These are phyloP conservation scores for Sinocyclocheilus maitianheensis DNA, from an alignment of 2,113 vertebrate genomes.

Conservation along the genomic window DNA sequence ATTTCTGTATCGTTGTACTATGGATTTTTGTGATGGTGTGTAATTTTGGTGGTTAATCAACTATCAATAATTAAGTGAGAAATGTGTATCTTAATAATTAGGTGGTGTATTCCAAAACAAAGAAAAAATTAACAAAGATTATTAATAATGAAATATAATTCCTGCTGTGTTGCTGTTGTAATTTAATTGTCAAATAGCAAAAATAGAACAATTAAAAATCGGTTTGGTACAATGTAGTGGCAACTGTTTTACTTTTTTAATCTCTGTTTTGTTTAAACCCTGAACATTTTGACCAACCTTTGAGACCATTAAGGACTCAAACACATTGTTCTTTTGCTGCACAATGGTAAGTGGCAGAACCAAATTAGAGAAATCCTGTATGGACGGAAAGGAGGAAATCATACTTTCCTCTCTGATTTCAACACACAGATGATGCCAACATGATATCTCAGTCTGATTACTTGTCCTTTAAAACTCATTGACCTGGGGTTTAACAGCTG, in stretches of 20 bases:
- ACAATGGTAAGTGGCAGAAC: neutral
- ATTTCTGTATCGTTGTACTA: too few relatives aligned
- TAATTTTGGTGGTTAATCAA: too few relatives aligned
- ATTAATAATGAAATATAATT: neutral
- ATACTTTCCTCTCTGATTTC: neutral
- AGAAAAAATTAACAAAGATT: neutral
- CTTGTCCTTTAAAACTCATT: neutral
- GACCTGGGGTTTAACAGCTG: neutral
- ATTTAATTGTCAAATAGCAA: neutral
- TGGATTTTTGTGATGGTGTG: too few relatives aligned
- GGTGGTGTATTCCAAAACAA: neutral
- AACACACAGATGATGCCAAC: neutral
- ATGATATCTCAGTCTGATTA: neutral
- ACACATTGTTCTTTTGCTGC: neutral
- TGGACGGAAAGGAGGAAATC: neutral
- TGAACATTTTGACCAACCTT: neutral
- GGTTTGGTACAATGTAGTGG: neutral
- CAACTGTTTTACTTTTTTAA: neutral
- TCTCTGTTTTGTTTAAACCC: neutral
- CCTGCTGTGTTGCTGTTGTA: neutral
- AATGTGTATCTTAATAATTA: neutral
- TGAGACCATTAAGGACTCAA: neutral
- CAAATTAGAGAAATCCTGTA: slow-evolving; percentile 10
- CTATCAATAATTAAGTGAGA: neutral
- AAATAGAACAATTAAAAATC: neutral